Evolutionary conservation across 1,140 invertebrate species (phyloP).

Genomic region (Sitodiplosis mosellana): DNA sequence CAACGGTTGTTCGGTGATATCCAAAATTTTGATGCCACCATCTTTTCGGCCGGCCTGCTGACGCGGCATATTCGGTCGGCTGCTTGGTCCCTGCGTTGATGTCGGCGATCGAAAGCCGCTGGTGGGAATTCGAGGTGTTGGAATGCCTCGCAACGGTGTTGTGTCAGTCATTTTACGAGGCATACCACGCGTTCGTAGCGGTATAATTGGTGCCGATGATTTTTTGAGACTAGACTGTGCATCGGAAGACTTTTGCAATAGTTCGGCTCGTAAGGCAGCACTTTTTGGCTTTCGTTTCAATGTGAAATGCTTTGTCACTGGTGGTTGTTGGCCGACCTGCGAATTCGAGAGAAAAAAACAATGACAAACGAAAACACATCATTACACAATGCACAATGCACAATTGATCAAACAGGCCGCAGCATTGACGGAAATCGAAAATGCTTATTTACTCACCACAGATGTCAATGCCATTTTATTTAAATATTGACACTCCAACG

Average conservation of each 20-base stretch:
- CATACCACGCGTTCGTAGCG: conserved; percentile 73
- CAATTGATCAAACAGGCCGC: too few relatives aligned
- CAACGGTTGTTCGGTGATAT: conserved; percentile 82
- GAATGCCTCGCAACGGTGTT: conserved; percentile 82
- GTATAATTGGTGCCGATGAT: conserved; percentile 69
- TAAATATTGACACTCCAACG: conserved; percentile 89
- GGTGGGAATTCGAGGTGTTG: conserved; percentile 48
- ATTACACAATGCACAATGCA: too few relatives aligned
- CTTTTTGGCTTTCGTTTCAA: conserved; percentile 92
- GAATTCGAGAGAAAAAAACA: conserved; percentile 8
- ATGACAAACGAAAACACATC: conserved; percentile 2
- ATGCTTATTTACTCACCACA: conserved; percentile 31
- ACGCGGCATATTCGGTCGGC: conserved; percentile 27
- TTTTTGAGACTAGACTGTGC: conserved; percentile 79
- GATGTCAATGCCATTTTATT: conserved; percentile 83
- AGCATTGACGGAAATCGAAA: not conserved
- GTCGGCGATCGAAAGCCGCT: conserved; percentile 32
- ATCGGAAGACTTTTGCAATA: conserved; percentile 81
- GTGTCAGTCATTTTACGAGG: conserved; percentile 92
- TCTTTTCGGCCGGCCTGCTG: conserved; percentile 52
- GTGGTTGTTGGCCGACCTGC: conserved; percentile 41
- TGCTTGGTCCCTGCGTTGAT: conserved; percentile 27
- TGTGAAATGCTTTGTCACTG: conserved; percentile 75
- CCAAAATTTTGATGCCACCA: conserved; percentile 80
- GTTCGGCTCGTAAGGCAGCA: conserved; percentile 68